Evolutionary conservation across 92 coral and sea anemone species (phyloP), one percentile per base, ranked within the genome.

Genomic region (Galaxea fascicularis): DNA sequence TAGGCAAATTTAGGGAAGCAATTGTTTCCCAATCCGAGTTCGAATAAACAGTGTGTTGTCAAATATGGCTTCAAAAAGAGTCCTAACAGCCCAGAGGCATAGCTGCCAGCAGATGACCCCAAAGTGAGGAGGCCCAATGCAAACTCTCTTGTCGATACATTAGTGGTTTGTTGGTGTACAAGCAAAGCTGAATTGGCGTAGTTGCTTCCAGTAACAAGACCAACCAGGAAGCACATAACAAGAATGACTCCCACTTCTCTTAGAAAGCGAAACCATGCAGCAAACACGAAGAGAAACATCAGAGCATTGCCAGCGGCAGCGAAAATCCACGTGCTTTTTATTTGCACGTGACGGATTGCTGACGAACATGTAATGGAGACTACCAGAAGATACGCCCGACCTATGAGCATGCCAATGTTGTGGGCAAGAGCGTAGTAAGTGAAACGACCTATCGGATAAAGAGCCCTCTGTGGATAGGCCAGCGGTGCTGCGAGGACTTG

Each of bases 41-140:
- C 47, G 26, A 29, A 13, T 72, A 77, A 20, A 39, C 82, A 77
- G 44, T 77, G 82, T 5, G 16, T 16, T 28, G 57, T 62, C 6
- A 77, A 25, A 41, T 41, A 16, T 77, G 82, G 57, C 71, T 24
- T 45, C 71, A 77, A 21, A 14, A 21, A 77, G 13, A 77, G 41
- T 22, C 56, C 71, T 47, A 77, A 14, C 21, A 77, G 45, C 72
- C 57, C 71, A 41, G 82, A 56, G 35, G 58, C 72, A 41, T 41
- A 65, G 0, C 16, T 39, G 35, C 82, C 82, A 60, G 72, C 82
- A 57, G 82, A 47, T 60, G 69, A 60, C 22, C 82, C 82, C 56
- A 77, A n/a, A n/a, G 82, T 77, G 56, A 77, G 25, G 49, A 62
- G 13, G 82, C 82, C 82, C 82, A 77, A 29, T 10, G 82, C 82